These are phyloP conservation scores for Nasonia oneida DNA, from an alignment of 2,888 invertebrate genomes.

Conservation along the genomic window DNA sequence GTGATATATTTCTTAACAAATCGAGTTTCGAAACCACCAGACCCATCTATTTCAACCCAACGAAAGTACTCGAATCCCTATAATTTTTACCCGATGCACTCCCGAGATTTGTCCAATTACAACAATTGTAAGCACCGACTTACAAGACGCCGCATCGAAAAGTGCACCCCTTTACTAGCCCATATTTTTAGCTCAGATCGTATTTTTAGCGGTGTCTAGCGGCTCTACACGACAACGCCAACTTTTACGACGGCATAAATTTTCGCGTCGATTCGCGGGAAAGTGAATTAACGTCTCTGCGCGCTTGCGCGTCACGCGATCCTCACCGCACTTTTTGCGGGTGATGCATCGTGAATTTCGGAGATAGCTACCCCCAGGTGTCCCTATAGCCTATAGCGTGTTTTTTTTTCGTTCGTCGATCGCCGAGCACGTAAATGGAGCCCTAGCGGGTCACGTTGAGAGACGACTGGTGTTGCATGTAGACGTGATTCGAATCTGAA, in stretches of 20 bases:
- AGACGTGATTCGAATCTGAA: slow-evolving; percentile 4
- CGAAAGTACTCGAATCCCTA: no score
- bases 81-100: no score
- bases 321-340: background rate
- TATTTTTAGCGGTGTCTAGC: slow-evolving; percentile 25
- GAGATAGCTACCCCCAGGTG: background rate
- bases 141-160: background rate
- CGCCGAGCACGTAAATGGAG: background rate
- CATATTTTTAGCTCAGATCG: slow-evolving; percentile 9
- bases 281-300: slow-evolving; percentile 44
- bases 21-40: background rate
- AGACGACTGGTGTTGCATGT: background rate
- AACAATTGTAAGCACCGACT: background rate
- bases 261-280: slow-evolving; percentile 38
- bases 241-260: slow-evolving; percentile 42
- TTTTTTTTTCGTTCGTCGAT: background rate
- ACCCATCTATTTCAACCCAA: no score
- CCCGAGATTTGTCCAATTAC: background rate
- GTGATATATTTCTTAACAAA: background rate
- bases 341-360: background rate
- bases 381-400: background rate
- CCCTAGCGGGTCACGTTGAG: background rate
- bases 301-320: slow-evolving; percentile 24
- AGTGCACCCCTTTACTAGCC: background rate
- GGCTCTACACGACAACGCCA: background rate